Conservation (phyloP, 2,888 invertebrate species). For the Lomographa bimaculata region DNA sequence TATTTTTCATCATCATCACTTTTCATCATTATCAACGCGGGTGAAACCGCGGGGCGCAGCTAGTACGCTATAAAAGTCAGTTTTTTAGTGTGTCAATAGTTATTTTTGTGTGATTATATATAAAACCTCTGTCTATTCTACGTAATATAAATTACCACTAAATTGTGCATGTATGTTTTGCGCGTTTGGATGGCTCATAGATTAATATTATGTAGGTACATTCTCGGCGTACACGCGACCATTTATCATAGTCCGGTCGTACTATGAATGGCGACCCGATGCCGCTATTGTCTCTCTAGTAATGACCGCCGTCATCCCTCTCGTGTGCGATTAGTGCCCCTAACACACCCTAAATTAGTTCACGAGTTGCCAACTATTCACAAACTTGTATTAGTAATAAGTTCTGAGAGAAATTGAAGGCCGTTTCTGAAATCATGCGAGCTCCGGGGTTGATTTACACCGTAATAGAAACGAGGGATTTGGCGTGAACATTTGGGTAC, state of each 20-base stretch:
- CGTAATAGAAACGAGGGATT: slow-evolving; percentile 9
- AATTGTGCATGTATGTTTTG: slow-evolving; percentile 5
- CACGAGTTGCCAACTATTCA: slow-evolving; percentile 33
- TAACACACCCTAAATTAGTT: slow-evolving; percentile 39
- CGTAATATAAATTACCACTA: slow-evolving; percentile 1
- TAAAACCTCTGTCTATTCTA: no score
- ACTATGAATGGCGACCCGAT: slow-evolving; percentile 50
- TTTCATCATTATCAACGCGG: no score
- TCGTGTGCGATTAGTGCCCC: slow-evolving; percentile 44
- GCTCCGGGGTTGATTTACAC: slow-evolving; percentile 10
- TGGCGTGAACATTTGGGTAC: slow-evolving; percentile 7
- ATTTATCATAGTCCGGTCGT: slow-evolving; percentile 57
- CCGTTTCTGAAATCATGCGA: slow-evolving; percentile 10
- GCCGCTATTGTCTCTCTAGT: slow-evolving; percentile 54
- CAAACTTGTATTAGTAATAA: slow-evolving; percentile 15
- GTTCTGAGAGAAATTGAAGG: slow-evolving; percentile 16
- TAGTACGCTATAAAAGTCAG: no score
- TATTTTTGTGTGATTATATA: no score
- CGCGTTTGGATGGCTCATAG: slow-evolving; percentile 17
- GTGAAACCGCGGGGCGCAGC: no score
- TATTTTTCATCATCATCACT: no score
- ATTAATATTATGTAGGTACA: slow-evolving; percentile 19
- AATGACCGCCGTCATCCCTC: slow-evolving; percentile 47
- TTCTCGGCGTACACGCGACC: slow-evolving; percentile 42
- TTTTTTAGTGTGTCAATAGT: no score